Conservation (phyloP, 2,888 invertebrate genomes). For the Imbricaverruca yamaguchii region DNA sequence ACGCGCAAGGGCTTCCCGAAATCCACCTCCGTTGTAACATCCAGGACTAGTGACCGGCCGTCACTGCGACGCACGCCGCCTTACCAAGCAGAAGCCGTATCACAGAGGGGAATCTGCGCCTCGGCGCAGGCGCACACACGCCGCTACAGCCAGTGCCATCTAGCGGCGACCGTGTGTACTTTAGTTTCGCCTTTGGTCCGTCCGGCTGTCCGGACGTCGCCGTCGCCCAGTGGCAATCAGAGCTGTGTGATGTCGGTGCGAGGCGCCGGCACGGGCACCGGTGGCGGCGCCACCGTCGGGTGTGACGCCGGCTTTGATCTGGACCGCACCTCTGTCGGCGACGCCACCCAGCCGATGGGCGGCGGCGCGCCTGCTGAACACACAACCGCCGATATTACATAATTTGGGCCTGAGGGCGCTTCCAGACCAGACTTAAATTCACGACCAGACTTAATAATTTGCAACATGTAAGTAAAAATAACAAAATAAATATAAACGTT, state of each 20-base stretch:
- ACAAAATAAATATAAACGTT: background rate
- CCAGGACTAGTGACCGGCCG: too few species aligned
- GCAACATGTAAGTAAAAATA: too few species aligned
- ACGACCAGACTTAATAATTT: background rate
- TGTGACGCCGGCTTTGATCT: background rate
- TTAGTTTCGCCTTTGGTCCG: too few species aligned
- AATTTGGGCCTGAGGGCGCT: background rate
- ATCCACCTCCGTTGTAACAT: too few species aligned
- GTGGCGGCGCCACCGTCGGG: constrained; percentile 1
- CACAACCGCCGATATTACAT: background rate
- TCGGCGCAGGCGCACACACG: too few species aligned
- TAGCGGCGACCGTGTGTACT: too few species aligned
- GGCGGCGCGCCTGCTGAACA: constrained; percentile 9
- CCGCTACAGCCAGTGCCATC: too few species aligned
- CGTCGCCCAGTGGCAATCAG: background rate
- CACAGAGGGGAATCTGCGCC: too few species aligned
- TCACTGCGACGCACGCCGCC: too few species aligned
- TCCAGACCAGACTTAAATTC: background rate
- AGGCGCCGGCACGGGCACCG: background rate
- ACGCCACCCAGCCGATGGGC: background rate
- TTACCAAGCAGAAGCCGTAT: too few species aligned
- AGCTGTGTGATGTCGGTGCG: background rate
- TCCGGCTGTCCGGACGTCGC: too few species aligned
- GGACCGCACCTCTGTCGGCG: background rate
- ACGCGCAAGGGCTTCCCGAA: too few species aligned